Evolutionary conservation across 2,797 vertebrate genomes (phyloP).

Genomic region (Mycteria americana): DNA sequence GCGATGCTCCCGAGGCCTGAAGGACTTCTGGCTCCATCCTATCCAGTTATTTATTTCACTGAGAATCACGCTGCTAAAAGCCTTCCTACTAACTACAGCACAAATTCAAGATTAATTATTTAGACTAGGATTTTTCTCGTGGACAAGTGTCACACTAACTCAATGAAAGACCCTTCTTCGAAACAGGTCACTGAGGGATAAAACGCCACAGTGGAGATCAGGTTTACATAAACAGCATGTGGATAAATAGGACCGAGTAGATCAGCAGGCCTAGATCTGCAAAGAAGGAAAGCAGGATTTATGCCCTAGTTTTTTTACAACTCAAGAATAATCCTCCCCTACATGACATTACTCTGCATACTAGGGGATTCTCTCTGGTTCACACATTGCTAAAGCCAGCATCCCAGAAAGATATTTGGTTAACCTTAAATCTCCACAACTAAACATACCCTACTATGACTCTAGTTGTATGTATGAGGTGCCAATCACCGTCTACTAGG

Average conservation of each 20-base stretch:
- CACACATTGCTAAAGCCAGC: background rate
- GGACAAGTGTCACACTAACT: background rate
- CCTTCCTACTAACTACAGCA: background rate
- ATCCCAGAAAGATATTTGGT: background rate
- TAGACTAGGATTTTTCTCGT: background rate
- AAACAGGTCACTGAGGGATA: constrained; percentile 10
- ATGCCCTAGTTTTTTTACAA: background rate
- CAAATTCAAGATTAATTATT: background rate
- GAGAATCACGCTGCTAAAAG: background rate
- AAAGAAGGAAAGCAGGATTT: constrained; percentile 51
- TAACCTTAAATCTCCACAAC: background rate
- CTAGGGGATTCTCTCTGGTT: background rate
- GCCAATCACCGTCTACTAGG: background rate
- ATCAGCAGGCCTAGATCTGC: background rate
- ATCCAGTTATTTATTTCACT: background rate
- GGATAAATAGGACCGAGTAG: constrained; percentile 1
- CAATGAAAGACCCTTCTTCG: background rate
- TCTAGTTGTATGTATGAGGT: background rate
- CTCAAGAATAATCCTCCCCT: background rate
- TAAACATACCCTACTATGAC: background rate
- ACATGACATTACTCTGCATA: background rate
- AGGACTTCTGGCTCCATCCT: background rate
- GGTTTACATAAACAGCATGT: background rate
- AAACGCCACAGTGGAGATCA: background rate
- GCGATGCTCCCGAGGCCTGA: background rate